phyloP scores from a whole-genome alignment of 2,888 invertebrate genomes.

The Leucozona laternaria region DNA sequence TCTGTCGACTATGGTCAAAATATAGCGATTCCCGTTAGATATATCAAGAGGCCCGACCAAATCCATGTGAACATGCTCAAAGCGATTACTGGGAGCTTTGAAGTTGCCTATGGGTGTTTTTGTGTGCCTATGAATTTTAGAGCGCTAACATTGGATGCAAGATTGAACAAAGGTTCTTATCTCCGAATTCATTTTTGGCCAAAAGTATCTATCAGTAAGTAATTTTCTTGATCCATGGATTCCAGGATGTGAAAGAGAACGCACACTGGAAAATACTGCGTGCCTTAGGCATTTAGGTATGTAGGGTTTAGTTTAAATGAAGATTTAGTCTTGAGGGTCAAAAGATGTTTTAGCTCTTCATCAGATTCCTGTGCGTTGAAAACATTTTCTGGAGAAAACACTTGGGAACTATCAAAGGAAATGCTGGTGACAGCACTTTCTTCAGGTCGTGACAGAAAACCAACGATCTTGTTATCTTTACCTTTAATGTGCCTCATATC shows the following conservation, averaged over 20 bases:
- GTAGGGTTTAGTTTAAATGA: too few species aligned
- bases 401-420: too few species aligned
- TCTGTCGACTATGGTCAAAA: conserved; percentile 78
- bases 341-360: too few species aligned
- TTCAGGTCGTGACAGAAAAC: conserved; percentile 23
- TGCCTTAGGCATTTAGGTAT: too few species aligned
- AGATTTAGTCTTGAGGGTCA: too few species aligned
- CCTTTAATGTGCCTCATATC: conserved; percentile 20
- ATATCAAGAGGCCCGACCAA: conserved; percentile 82
- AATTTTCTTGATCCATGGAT: too few species aligned
- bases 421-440: not conserved
- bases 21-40: conserved; percentile 78
- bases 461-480: conserved; percentile 7
- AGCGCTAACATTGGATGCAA: not conserved
- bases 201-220: too few species aligned
- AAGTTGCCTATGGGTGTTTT: not conserved
- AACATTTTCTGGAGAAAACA: too few species aligned
- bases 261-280: too few species aligned
- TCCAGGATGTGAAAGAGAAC: too few species aligned
- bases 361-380: too few species aligned
- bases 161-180: not conserved
- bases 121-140: not conserved
- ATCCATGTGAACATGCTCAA: conserved; percentile 78
- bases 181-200: too few species aligned
- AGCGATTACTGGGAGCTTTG: not conserved